Conservation (phyloP, 2,113 vertebrate genomes). For the Progne subis region DNA sequence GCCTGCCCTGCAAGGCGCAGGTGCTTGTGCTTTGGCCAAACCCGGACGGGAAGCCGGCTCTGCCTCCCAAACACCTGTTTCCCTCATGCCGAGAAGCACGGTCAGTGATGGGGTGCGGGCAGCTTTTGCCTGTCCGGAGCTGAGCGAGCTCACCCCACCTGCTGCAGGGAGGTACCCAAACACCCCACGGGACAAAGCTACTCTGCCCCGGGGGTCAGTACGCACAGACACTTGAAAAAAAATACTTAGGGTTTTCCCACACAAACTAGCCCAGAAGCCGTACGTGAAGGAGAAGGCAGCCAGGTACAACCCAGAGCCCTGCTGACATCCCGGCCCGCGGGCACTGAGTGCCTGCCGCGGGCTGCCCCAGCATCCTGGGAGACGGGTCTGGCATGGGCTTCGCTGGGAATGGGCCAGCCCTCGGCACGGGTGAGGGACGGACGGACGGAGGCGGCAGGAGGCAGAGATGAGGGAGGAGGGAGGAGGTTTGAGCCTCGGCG, state of each 20-base stretch:
- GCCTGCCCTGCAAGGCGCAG: not conserved
- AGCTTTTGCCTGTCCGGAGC: not conserved
- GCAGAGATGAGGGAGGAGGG: not conserved
- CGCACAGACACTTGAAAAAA: no score
- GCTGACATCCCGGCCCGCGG: not conserved
- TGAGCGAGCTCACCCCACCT: not conserved
- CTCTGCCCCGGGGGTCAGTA: no score
- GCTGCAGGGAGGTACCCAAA: rapidly evolving
- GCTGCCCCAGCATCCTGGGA: not conserved
- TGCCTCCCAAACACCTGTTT: not conserved
- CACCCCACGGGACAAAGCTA: rapidly evolving
- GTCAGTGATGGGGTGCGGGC: rapidly evolving
- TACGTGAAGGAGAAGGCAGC: rapidly evolving
- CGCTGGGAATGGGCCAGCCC: rapidly evolving
- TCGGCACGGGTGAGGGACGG: not conserved
- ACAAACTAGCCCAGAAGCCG: rapidly evolving
- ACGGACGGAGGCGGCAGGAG: not conserved
- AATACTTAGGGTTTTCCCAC: no score
- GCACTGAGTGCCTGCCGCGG: rapidly evolving
- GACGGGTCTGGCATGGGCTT: rapidly evolving
- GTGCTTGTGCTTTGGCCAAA: not conserved
- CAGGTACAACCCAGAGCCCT: rapidly evolving
- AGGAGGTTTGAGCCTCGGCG: conserved; percentile 5
- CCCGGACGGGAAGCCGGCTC: rapidly evolving
- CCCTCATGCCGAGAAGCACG: rapidly evolving